A percentile compares a stretch with the other conserved stretches of the same genome.
phyloP scores from a whole-genome alignment of 2,797 vertebrate species.

The Morelia viridis region DNA sequence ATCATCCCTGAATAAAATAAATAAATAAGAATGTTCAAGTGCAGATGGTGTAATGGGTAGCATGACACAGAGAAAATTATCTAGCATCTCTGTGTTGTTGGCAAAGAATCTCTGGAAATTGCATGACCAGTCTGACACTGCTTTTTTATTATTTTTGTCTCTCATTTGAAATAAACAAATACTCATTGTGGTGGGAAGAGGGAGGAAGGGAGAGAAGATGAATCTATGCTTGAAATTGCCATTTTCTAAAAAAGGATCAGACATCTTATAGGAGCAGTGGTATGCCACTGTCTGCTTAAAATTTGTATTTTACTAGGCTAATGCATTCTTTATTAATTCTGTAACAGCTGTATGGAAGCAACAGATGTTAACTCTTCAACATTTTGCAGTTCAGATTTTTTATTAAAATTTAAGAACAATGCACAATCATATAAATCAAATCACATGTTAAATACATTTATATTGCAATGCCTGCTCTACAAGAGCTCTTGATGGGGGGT shows the following conservation, averaged over 20 bases:
- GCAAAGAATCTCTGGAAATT: slow-evolving; percentile 17
- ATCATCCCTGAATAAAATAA: slow-evolving; percentile 65
- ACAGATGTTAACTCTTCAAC: slow-evolving; percentile 28
- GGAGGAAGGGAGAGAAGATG: neutral
- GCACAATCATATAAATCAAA: neutral
- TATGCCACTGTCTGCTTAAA: neutral
- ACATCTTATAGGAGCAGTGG: neutral
- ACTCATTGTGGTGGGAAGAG: neutral
- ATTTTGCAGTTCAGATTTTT: slow-evolving; percentile 32
- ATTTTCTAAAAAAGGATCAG: slow-evolving; percentile 17
- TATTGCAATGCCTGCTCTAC: neutral
- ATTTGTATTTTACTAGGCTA: slow-evolving; percentile 8
- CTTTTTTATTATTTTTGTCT: slow-evolving; percentile 12
- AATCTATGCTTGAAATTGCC: neutral
- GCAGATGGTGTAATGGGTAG: slow-evolving; percentile 60
- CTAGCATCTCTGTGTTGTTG: neutral
- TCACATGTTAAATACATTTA: neutral
- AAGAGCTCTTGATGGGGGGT: neutral
- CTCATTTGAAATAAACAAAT: slow-evolving; percentile 17
- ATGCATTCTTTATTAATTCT: neutral
- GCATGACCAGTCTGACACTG: slow-evolving; percentile 12
- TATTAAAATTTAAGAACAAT: slow-evolving; percentile 36
- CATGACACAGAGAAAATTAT: slow-evolving; percentile 42
- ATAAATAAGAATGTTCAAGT: slow-evolving; percentile 66
- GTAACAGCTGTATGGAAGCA: slow-evolving; percentile 25